A percentile compares a stretch with the other conserved stretches of the same genome.
phyloP scores from a whole-genome alignment of 1,140 invertebrate genomes.

The Mamestra configurata region DNA sequence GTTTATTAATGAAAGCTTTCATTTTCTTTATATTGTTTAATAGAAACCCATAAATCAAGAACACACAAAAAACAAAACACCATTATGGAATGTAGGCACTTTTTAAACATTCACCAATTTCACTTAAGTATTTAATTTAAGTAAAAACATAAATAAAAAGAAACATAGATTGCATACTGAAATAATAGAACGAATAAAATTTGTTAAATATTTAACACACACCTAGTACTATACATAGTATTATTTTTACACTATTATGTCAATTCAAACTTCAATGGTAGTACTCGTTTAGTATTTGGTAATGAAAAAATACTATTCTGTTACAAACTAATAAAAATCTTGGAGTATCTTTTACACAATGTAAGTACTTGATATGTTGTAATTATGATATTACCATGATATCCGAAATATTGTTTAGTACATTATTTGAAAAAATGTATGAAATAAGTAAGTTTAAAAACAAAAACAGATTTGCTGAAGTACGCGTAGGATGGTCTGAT shows the following conservation, averaged over 20 bases:
- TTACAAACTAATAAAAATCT: slow-evolving; percentile 29
- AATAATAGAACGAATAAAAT: slow-evolving; percentile 33
- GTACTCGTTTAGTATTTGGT: slow-evolving; percentile 25
- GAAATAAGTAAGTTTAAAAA: no score
- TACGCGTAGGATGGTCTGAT: no score
- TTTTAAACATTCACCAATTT: slow-evolving; percentile 63
- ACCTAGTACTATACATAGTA: slow-evolving; percentile 16
- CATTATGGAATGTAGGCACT: slow-evolving; percentile 84
- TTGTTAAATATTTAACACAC: slow-evolving; percentile 43
- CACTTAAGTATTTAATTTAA: slow-evolving; percentile 5
- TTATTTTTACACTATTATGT: slow-evolving; percentile 19
- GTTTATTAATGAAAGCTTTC: slow-evolving; percentile 35
- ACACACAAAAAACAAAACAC: slow-evolving; percentile 61
- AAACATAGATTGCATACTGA: no score
- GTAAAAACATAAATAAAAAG: no score
- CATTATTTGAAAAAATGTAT: slow-evolving; percentile 1
- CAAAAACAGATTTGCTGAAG: no score
- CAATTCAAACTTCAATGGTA: slow-evolving; percentile 22
- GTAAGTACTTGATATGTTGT: slow-evolving; percentile 47
- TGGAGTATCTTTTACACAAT: slow-evolving; percentile 27
- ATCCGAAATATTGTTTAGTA: slow-evolving; percentile 39
- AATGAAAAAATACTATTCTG: slow-evolving; percentile 10
- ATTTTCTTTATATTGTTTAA: slow-evolving; percentile 61
- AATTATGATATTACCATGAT: slow-evolving; percentile 44
- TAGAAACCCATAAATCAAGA: slow-evolving; percentile 68